Base-by-base conservation (phyloP, 2,797 vertebrate genomes). In the Pterois miles region DNA sequence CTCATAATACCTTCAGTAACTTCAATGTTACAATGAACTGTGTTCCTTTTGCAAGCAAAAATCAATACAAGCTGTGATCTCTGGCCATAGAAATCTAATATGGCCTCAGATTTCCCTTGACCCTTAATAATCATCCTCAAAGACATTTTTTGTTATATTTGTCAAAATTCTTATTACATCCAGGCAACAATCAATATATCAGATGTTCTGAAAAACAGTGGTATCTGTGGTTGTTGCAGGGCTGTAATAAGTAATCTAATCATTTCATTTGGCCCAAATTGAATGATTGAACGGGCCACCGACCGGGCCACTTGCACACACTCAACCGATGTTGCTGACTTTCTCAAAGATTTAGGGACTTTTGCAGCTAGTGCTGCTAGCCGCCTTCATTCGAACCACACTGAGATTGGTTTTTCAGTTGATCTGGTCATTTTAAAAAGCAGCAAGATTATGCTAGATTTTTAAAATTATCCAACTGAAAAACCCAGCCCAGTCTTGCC, bases 1-100 rank as follows among this genome's bases (percentile, higher is more conserved):
- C 9, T 58, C 13, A 6, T 56, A 68, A 87, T 68, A 57, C 82
- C 73, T 82, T 65, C n/a, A 76, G 72, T 33, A 14, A 33, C 46
- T 72, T 77, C 22, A 50, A 12, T 40, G 20, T 25, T 6, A 52
- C 16, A 66, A 58, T 54, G 65, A 58, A 20, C 8, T 57, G 16
- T 31, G 27, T 56, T 29, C 53, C 60, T 40, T 13, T 43, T 74
- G 50, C 27, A 14, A 16, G 38, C 6, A 56, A 14, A 65, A 62
- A 74, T 77, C 6, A 65, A 76, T 78, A 68, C 25, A 31, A 69
- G 22, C 54, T 53, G 13, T 71, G 58, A 81, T 67, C 33, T 71
- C 38, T 57, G 46, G 29, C 29, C 23, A 50, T 0, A 25, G 27
- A 60, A 63, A 64, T 69, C 20, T 64, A 8, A 74, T 22, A 10